Conservation (phyloP, 2,797 vertebrate genomes). For the Falco biarmicus region DNA sequence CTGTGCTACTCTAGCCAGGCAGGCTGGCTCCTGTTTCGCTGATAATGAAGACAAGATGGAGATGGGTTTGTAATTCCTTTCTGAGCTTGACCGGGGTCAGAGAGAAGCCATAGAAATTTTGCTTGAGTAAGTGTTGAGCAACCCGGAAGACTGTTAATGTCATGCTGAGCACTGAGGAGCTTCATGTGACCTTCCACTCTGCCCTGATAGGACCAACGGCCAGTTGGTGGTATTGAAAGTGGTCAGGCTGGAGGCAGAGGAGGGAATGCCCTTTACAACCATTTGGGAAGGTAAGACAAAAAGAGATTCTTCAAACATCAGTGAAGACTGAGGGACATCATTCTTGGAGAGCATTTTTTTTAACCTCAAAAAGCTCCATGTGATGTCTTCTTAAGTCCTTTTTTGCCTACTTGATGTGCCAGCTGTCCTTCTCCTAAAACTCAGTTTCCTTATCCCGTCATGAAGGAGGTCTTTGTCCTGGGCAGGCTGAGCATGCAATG, state of each 20-base stretch:
- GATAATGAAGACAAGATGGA: background rate
- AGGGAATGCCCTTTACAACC: slow-evolving; percentile 89
- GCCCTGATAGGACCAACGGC: slow-evolving; percentile 84
- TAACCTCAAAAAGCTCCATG: background rate
- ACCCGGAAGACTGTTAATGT: background rate
- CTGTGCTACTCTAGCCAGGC: background rate
- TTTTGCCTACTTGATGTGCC: background rate
- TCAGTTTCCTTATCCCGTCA: background rate
- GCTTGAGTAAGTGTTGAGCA: background rate
- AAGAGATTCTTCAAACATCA: background rate
- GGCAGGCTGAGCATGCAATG: background rate
- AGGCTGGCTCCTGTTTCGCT: background rate
- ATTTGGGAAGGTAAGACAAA: slow-evolving; percentile 86
- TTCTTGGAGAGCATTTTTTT: background rate
- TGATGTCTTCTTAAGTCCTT: background rate
- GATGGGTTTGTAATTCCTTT: background rate
- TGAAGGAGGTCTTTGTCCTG: background rate
- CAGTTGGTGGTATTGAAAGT: slow-evolving; percentile 91
- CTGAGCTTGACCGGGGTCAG: background rate
- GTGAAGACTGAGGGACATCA: background rate
- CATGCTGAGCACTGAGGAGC: background rate
- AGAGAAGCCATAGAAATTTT: background rate
- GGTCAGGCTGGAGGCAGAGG: slow-evolving; percentile 87
- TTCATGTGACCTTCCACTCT: background rate
- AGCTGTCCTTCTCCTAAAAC: background rate